Evolutionary conservation across 30 jellyfish, hydroid and myxozoan genomes (phyloP), one percentile per base, ranked within the genome.

Genomic region (Aurelia coerulea): DNA sequence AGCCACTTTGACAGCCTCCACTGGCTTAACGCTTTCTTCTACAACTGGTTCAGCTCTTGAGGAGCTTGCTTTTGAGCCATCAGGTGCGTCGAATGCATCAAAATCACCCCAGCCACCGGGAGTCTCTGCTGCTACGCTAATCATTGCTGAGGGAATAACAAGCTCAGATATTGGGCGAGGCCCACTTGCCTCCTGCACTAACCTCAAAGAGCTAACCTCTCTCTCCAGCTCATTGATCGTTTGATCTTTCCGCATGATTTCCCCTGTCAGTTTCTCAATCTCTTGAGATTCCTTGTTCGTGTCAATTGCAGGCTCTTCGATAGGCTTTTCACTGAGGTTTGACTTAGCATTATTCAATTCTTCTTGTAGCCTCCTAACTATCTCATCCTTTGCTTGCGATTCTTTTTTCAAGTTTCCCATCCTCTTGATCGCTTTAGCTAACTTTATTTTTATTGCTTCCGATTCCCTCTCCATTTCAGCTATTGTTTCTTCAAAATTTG

Each of bases 371-470:
- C 63, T 65, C 7, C 72, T 67, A 5, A 83, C 60, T 42, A 52
- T 19, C 42, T 78, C 74, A 31, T 94, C 96, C 58, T 94, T 84
- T 18, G 65, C 89, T 42, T 70, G 82, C 3, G 65, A 39, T n/a
- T 68, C 97, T 49, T 84, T 88, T 65, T 89, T 94, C 93, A 94
- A 34, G 13, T 90, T 78, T 54, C 94, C 97, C 33, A 90, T 67
- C 50, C 85, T 88, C 81, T 94, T 94, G 19, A 94, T 78, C 6
- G 94, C 87, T 50, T 91, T 84, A 14, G 97, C 97, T 2, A 84
- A 79, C 67, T 94, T 94, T 71, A 63, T 2, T 64, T 89, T 94
- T 33, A 88, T 39, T n/a, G 85, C 85, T 53, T 88, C 86, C 8
- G 74, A 56, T 51, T 93, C 97, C 42, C 76, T 69, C 41, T 75